Conservation (phyloP, 2,888 invertebrate species). For the Caenorhabditis panamensis region DNA sequence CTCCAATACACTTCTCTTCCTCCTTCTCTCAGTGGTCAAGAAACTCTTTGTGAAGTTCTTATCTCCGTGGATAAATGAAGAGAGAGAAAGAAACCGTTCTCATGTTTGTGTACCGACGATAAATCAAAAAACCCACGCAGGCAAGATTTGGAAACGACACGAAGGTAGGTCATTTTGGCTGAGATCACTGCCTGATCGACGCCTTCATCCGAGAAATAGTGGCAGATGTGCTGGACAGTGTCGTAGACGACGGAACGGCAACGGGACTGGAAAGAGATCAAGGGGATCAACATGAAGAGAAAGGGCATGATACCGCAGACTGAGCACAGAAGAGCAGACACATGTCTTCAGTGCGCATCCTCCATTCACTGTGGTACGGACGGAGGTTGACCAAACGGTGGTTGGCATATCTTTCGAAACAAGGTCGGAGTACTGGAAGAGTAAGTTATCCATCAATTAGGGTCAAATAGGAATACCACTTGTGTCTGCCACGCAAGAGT, state of each 20-base stretch:
- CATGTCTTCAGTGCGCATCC: slow-evolving; percentile 77
- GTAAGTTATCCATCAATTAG: background rate
- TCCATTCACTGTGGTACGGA: slow-evolving; percentile 79
- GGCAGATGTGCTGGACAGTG: slow-evolving; percentile 77
- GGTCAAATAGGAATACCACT: slow-evolving; percentile 26
- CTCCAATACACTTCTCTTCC: slow-evolving; percentile 2
- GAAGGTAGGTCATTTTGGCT: slow-evolving; percentile 78
- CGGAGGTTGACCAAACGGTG: slow-evolving; percentile 71
- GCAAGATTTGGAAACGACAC: slow-evolving; percentile 75
- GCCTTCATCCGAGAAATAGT: slow-evolving; percentile 76
- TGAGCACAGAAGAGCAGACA: slow-evolving; percentile 76
- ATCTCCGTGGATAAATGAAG: slow-evolving; percentile 26
- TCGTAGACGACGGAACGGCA: slow-evolving; percentile 80
- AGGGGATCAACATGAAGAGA: background rate
- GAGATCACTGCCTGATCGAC: slow-evolving; percentile 70
- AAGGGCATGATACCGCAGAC: slow-evolving; percentile 64
- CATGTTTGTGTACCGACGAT: slow-evolving; percentile 2
- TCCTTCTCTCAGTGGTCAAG: background rate
- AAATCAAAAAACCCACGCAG: slow-evolving; percentile 68
- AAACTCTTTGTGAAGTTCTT: slow-evolving; percentile 17
- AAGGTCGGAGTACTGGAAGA: slow-evolving; percentile 77
- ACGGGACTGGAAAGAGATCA: slow-evolving; percentile 74
- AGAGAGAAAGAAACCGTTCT: slow-evolving; percentile 24
- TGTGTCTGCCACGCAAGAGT: slow-evolving; percentile 26
- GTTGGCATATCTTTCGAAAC: slow-evolving; percentile 79